Conservation (phyloP, 2,888 invertebrate genomes). For the Colostygia pectinataria region DNA sequence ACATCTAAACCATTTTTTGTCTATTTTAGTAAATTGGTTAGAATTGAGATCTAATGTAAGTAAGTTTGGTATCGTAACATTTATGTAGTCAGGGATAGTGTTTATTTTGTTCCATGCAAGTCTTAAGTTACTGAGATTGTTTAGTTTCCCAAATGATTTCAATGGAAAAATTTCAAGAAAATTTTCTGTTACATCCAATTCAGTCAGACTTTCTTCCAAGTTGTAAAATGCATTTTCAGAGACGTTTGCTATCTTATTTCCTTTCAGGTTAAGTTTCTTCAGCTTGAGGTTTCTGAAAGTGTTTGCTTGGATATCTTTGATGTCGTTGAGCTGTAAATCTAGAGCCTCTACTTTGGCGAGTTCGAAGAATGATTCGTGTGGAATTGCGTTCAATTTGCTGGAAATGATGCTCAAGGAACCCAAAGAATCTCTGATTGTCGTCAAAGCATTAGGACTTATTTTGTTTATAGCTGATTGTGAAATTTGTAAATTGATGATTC, state of each 20-base stretch:
- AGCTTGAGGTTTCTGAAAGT: slow-evolving; percentile 92
- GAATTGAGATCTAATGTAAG: slow-evolving; percentile 92
- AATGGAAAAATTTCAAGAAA: slow-evolving; percentile 92
- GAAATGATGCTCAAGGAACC: slow-evolving; percentile 90
- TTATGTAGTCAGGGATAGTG: slow-evolving; percentile 88
- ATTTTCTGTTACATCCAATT: slow-evolving; percentile 94
- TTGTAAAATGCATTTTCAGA: slow-evolving; percentile 93
- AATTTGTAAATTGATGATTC: slow-evolving; percentile 89
- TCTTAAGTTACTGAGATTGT: slow-evolving; percentile 86
- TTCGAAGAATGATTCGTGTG: slow-evolving; percentile 88
- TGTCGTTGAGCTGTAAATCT: slow-evolving; percentile 93
- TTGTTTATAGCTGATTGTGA: slow-evolving; percentile 89
- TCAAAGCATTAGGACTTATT: slow-evolving; percentile 87
- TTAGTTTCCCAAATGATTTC: slow-evolving; percentile 88
- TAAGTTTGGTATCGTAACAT: slow-evolving; percentile 87
- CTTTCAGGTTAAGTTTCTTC: slow-evolving; percentile 91
- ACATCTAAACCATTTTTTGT: slow-evolving; percentile 89
- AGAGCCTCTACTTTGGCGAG: slow-evolving; percentile 88
- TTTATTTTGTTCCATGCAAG: slow-evolving; percentile 93
- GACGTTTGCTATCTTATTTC: slow-evolving; percentile 91
- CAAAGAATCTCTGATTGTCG: slow-evolving; percentile 86
- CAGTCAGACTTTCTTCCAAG: slow-evolving; percentile 88
- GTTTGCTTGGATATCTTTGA: slow-evolving; percentile 91
- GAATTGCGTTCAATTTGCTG: slow-evolving; percentile 88
- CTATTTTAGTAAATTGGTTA: slow-evolving; percentile 90